A percentile compares a stretch with the other conserved stretches of the same genome.
These are phyloP conservation scores for Neoitamus cyanurus DNA, from an alignment of 2,888 invertebrate species.

Conservation along the genomic window DNA sequence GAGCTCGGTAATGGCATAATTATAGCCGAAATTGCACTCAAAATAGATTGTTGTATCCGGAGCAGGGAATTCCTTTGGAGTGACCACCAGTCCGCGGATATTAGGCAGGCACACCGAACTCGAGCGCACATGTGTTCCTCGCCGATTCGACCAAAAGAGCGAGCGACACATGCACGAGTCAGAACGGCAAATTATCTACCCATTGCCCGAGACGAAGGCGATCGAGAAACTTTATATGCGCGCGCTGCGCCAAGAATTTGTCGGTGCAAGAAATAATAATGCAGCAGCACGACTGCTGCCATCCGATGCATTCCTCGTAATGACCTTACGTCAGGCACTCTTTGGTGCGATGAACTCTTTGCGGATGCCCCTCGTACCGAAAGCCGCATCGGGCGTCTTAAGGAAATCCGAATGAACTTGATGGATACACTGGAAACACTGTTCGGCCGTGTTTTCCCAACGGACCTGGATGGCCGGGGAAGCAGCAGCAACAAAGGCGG, in stretches of 20 bases:
- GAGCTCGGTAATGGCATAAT: constrained; percentile 4
- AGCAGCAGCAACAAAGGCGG: neutral
- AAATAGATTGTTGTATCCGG: constrained; percentile 10
- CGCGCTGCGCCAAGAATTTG: constrained; percentile 9
- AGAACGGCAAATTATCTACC: neutral
- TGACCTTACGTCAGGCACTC: constrained; percentile 38
- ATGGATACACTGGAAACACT: neutral
- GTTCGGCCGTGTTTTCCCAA: neutral
- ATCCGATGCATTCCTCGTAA: constrained; percentile 29
- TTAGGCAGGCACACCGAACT: neutral
- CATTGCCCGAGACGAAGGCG: neutral
- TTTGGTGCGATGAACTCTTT: constrained; percentile 37
- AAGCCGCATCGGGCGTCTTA: too few relatives aligned
- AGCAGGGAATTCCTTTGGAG: neutral
- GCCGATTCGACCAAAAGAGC: neutral
- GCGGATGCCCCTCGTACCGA: neutral
- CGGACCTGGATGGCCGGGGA: neutral
- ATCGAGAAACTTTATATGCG: neutral
- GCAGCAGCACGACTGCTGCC: neutral
- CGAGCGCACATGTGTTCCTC: neutral
- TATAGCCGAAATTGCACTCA: neutral
- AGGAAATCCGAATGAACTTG: neutral
- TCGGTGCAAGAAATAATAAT: neutral
- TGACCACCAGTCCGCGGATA: neutral
- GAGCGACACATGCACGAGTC: neutral